A percentile compares a stretch with the other conserved stretches of the same genome.
phyloP scores from a whole-genome alignment of 2,113 vertebrate species.

The Synodontis membranacea region DNA sequence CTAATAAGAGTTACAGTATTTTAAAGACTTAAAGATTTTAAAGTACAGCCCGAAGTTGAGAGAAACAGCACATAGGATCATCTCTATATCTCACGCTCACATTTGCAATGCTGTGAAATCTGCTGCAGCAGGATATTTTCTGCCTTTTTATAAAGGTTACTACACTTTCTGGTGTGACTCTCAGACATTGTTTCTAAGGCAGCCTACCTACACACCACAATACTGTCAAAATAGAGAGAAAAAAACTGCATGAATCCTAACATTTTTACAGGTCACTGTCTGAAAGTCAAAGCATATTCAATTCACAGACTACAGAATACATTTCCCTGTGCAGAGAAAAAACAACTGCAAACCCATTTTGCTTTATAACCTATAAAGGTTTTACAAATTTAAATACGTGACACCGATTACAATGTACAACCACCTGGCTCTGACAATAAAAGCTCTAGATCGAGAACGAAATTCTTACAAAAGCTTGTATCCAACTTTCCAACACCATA shows the following conservation, averaged over 20 bases:
- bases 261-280: neutral
- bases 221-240: neutral
- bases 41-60: neutral
- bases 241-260: neutral
- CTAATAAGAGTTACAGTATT: neutral
- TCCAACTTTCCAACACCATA: too few species aligned
- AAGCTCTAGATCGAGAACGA: neutral
- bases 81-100: neutral
- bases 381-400: neutral
- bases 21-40: neutral
- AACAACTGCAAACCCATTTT: neutral
- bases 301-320: neutral
- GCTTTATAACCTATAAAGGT: neutral
- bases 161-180: neutral
- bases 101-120: neutral
- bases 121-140: conserved; percentile 8
- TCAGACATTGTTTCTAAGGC: neutral
- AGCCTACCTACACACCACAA: neutral
- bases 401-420: neutral
- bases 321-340: neutral
- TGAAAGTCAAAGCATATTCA: neutral
- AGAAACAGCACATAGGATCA: neutral
- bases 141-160: neutral
- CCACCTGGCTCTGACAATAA: neutral
- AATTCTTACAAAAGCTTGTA: too few species aligned